phyloP scores from a whole-genome alignment of 2,113 vertebrate genomes.

The Pagrus major region DNA sequence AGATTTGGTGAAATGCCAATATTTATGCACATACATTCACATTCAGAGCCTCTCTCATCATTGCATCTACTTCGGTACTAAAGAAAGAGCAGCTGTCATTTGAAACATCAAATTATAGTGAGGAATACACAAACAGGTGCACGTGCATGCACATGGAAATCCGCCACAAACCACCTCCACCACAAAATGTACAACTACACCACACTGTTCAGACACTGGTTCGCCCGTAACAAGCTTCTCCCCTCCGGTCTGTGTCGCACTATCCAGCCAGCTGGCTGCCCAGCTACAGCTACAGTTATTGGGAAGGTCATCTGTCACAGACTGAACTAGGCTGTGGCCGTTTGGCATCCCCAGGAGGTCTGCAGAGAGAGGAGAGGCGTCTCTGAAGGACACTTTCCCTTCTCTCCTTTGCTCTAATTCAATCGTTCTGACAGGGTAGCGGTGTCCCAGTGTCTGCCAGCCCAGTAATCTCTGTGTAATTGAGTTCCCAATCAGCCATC shows the following conservation, averaged over 20 bases:
- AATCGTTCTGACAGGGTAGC: slow-evolving; percentile 81
- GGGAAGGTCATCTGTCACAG: slow-evolving; percentile 76
- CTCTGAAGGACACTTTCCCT: slow-evolving; percentile 83
- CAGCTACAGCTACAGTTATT: slow-evolving; percentile 51
- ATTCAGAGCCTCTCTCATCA: slow-evolving; percentile 75
- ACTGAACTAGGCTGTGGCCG: slow-evolving; percentile 71
- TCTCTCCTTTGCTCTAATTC: slow-evolving; percentile 79
- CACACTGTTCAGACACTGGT: slow-evolving; percentile 18
- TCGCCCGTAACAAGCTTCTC: slow-evolving; percentile 34
- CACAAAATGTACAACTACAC: slow-evolving; percentile 32
- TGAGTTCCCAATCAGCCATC: slow-evolving; percentile 86
- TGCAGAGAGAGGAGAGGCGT: slow-evolving; percentile 50
- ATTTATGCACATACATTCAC: slow-evolving; percentile 87
- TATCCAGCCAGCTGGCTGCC: slow-evolving; percentile 34
- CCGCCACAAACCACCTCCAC: slow-evolving; percentile 29
- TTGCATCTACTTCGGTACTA: slow-evolving; percentile 60
- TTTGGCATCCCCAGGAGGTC: slow-evolving; percentile 73
- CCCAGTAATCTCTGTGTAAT: slow-evolving; percentile 86
- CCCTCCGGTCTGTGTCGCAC: neutral
- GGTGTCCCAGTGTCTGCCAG: slow-evolving; percentile 76
- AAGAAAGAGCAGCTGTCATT: slow-evolving; percentile 77
- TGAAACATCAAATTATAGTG: slow-evolving; percentile 74
- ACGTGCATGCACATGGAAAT: slow-evolving; percentile 10
- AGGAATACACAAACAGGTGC: slow-evolving; percentile 35
- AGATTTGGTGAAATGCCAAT: slow-evolving; percentile 85